Evolutionary conservation across 2,888 invertebrate species (phyloP), one percentile per base, ranked within the genome.

Genomic region (Pristionchus arcanus): DNA sequence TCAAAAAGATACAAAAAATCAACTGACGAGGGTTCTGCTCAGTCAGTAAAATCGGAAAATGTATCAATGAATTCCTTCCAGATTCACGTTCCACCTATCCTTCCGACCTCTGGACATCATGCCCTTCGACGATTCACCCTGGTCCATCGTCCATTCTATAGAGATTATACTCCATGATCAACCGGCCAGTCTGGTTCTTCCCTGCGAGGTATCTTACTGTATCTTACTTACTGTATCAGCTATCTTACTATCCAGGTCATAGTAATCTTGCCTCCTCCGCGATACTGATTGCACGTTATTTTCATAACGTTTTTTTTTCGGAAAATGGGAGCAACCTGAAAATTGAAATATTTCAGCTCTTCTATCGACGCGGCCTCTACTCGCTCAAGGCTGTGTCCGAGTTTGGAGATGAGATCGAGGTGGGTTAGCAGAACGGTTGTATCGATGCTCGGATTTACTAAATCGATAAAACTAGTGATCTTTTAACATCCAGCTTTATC

Each of bases 341-440:
- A 63, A 77, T 77, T 42, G 4, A 5, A 55, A 4, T 53, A n/a
- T 83, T 34, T 31, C 53, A 86, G 25, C 28, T 68, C 68, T 87
- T 87, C 87, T 68, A 87, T 25, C 87, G 87, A 0, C 31, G 31
- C 19, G 87, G 87, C n/a, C 68, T 68, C 5, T 87, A 87, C 68
- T 11, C 66, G 9, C n/a, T 87, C 7, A 31, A 49, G 21, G 68
- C 68, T 0, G 28, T 68, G 5, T 68, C 68, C 3, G 42, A n/a
- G 31, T 53, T 15, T 15, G 87, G 87, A 42, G 49, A 42, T 68
- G 53, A 42, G 28, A 42, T 87, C 28, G 49, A 66, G 49, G 87
- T 68, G 5, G n/a, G 87, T 34, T 85, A 2, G 42, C n/a, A n/a
- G n/a, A n/a, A n/a, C n/a, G n/a, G n/a, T n/a, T n/a, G n/a, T n/a